Evolutionary conservation across 2,888 invertebrate genomes (phyloP), one percentile per base, ranked within the genome.

Genomic region (Drosophila mettleri): DNA sequence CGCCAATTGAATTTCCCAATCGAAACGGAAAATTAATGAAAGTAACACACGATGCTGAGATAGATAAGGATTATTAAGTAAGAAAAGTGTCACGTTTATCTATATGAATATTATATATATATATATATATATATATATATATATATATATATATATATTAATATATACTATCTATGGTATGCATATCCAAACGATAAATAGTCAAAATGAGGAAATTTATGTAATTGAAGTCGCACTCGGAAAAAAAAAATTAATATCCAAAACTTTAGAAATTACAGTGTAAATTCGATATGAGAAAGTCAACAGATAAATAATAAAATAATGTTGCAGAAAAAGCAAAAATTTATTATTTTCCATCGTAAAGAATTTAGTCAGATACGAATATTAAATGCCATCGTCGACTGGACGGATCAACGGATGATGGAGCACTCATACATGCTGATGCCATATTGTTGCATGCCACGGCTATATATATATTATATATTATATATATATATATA

Each of bases 21-120:
- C 27, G 43, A 18, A 12, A 2, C 34, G n/a, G 22, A 59, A 60
- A 60, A 60, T 60, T 59, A 60, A 60, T 60, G 59, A 41, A 60
- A 60, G 60, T 34, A 27, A 7, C 33, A 9, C 8, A 9, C 33
- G 33, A 41, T 31, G 24, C 24, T 24, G 29, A 24, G 33, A 59
- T 59, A 33, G 60, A 60, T 58, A 27, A 41, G 24, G 24, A 27
- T 43, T 43, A 60, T 43, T 20, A 24, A 59, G 24, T n/a, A 27
- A 24, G 33, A n/a, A 20, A 48, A 48, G 4, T 48, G 46, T 22
- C 33, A 33, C 49, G 34, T 8, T 49, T 49, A 49, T 49, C 49
- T 48, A 12, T 45, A 20, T 43, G 24, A 24, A n/a, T n/a, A n/a
- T 22, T 27, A 4, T 16, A 18, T 39, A 20, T 14, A 14, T 3